phyloP scores from a whole-genome alignment of 2,113 vertebrate species.

The Pleuronectes platessa region DNA sequence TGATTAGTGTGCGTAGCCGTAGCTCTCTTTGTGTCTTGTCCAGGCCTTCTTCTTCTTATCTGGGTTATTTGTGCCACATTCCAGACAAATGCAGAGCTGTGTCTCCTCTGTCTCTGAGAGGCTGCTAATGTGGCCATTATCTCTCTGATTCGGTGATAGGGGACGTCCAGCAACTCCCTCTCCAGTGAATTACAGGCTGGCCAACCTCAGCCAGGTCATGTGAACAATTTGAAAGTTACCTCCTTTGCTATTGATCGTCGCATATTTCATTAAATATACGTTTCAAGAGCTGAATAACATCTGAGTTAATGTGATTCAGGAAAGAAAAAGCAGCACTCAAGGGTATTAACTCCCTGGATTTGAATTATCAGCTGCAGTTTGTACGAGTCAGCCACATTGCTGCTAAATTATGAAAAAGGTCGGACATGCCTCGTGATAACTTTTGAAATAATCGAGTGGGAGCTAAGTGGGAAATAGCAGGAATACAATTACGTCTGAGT shows the following conservation, averaged over 20 bases:
- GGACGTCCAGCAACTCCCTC: constrained; percentile 33
- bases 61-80: constrained; percentile 45
- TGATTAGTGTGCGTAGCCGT: constrained; percentile 51
- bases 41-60: constrained; percentile 49
- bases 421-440: constrained; percentile 8
- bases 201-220: constrained; percentile 26
- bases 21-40: constrained; percentile 50
- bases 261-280: constrained; percentile 5
- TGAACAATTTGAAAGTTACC: background rate
- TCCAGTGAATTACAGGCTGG: constrained; percentile 37
- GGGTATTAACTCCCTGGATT: background rate
- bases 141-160: constrained; percentile 61
- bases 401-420: constrained; percentile 28
- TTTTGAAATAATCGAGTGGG: constrained; percentile 14
- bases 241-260: constrained; percentile 8
- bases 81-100: constrained; percentile 52
- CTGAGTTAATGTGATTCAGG: background rate
- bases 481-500: constrained; percentile 35
- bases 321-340: background rate
- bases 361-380: constrained; percentile 29
- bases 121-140: constrained; percentile 64
- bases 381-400: constrained; percentile 11
- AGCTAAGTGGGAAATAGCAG: constrained; percentile 42
- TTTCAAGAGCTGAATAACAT: no score
- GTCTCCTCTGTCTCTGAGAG: constrained; percentile 47